Conservation (phyloP, 2,888 invertebrate species). For the Ophion obscuratus region DNA sequence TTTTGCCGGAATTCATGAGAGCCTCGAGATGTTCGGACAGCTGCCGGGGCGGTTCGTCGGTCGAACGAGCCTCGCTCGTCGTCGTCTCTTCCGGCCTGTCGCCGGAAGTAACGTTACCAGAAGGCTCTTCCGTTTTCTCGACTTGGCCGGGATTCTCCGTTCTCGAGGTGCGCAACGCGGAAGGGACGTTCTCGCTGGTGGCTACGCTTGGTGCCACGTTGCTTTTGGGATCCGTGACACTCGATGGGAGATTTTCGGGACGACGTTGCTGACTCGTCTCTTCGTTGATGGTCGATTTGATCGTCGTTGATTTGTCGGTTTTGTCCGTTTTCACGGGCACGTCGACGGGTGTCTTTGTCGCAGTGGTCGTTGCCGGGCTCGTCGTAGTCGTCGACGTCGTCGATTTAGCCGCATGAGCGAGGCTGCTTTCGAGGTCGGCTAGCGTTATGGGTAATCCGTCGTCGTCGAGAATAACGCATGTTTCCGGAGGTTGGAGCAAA, state of each 20-base stretch:
- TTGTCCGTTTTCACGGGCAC: slow-evolving; percentile 9
- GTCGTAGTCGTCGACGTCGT: not conserved
- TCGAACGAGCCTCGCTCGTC: slow-evolving; percentile 59
- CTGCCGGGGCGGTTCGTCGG: slow-evolving; percentile 74
- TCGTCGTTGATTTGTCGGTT: slow-evolving; percentile 18
- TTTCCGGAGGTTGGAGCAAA: slow-evolving; percentile 74
- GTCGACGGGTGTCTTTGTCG: not conserved
- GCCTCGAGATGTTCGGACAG: slow-evolving; percentile 78
- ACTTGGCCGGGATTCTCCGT: not conserved
- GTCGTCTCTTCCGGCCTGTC: slow-evolving; percentile 53
- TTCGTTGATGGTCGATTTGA: not conserved
- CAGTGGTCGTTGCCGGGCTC: not conserved
- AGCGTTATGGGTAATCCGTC: slow-evolving; percentile 75
- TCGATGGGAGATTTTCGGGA: not conserved
- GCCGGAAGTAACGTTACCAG: slow-evolving; percentile 12
- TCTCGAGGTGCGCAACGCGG: slow-evolving; percentile 16
- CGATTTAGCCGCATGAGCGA: slow-evolving; percentile 26
- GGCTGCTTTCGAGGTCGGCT: slow-evolving; percentile 68
- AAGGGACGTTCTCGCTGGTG: not conserved
- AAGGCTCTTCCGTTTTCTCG: slow-evolving; percentile 10
- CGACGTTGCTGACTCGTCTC: slow-evolving; percentile 36
- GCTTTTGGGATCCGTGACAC: slow-evolving; percentile 1
- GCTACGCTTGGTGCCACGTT: not conserved
- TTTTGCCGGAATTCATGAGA: slow-evolving; percentile 73
- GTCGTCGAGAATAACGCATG: slow-evolving; percentile 75